These are phyloP conservation scores for Apostichopus californicus DNA, from an alignment of 35 echinoderm and acorn worm genomes.

Conservation along the genomic window DNA sequence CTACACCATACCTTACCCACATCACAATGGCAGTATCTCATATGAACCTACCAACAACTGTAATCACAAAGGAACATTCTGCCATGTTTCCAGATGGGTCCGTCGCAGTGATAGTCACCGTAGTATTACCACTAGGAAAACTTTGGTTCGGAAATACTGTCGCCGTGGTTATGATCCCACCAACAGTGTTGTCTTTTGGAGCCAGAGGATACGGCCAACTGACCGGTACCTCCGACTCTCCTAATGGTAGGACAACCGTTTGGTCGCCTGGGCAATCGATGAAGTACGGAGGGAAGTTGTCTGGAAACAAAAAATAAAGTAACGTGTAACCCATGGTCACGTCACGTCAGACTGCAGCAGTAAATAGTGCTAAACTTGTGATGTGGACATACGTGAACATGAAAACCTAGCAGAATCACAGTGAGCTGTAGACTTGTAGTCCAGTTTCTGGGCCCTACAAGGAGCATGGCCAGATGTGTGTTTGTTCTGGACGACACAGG, in stretches of 20 bases:
- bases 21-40: not conserved
- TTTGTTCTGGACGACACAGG: no score
- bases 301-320: not conserved
- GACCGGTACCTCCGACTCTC: not conserved
- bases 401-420: no score
- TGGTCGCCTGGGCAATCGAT: not conserved
- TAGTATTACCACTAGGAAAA: conserved; percentile 56
- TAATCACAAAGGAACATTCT: conserved; percentile 58
- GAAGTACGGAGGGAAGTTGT: not conserved
- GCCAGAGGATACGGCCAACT: not conserved
- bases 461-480: no score
- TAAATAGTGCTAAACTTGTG: no score
- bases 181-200: not conserved
- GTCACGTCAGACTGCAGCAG: no score
- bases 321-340: no score
- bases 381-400: no score
- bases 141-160: not conserved
- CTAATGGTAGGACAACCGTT: not conserved
- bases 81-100: conserved; percentile 58
- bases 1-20: no score
- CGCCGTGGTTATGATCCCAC: not conserved
- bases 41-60: conserved; percentile 60
- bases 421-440: no score
- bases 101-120: conserved; percentile 59
- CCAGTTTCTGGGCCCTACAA: no score